Base-by-base conservation (phyloP, 2,888 invertebrate species). In the Agrotis exclamationis region DNA sequence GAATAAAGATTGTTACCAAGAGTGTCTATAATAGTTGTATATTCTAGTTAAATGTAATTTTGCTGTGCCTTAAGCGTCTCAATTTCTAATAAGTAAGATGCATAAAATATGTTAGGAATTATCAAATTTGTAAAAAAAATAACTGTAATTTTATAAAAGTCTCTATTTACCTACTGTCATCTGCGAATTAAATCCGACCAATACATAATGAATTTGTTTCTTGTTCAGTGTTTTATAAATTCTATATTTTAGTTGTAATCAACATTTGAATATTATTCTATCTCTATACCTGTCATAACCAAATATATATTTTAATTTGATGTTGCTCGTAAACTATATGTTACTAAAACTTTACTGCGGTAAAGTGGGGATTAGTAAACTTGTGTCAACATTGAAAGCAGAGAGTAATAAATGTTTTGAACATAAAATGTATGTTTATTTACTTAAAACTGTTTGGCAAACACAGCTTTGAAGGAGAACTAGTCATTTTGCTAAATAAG, bases 41-140 rank as follows among this genome's bases (percentile, higher is more conserved):
- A 91, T 89, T 92, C 85, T 93, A 95, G 89, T 90, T 94, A 96
- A 94, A 85, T 92, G 93, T 95, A 95, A 95, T 93, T 93, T 94
- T 92, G 93, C 94, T 93, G 96, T 96, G 96, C 96, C 96, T 96
- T 96, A 96, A 91, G 95, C 94, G 96, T 96, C 95, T 96, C 96
- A 96, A 96, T 96, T 96, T 96, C 92, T 92, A 91, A 91, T 91
- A 90, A 91, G 87, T 93, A 93, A 92, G 92, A 92, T 91, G 90
- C 90, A 88, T 89, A 83, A 87, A 88, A 85, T 87, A 89, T 88
- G 88, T 88, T 91, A 91, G 88, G 87, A 88, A 90, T 87, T 92
- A 94, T 93, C 92, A 93, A 90, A 90, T 92, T 93, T 93, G 92
- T 92, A 93, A 87, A 90, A 92, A 89, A 85, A 87, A 83, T 84